Conservation (phyloP, 2,113 vertebrate species). For the Garra rufa region DNA sequence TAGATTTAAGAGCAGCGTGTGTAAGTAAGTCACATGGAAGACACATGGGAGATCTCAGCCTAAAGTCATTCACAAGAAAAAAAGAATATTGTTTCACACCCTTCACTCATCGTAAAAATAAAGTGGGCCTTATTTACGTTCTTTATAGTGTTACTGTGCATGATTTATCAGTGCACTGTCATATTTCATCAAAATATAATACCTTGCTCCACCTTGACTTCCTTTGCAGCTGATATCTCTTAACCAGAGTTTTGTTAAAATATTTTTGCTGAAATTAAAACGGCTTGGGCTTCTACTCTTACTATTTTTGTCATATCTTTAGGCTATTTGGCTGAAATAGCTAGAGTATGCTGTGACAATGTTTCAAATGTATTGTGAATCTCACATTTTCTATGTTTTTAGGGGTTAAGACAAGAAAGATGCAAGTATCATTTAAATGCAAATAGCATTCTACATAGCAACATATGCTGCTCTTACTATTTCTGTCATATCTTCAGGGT, state of each 20-base stretch:
- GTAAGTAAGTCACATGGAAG: neutral
- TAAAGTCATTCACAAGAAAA: neutral
- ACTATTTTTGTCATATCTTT: constrained; percentile 2
- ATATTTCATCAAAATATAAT: neutral
- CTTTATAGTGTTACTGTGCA: constrained; percentile 5
- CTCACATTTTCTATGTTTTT: too few species aligned
- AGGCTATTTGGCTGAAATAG: neutral
- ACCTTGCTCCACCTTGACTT: neutral
- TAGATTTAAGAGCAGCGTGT: neutral
- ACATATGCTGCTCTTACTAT: constrained; percentile 15
- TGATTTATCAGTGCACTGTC: neutral
- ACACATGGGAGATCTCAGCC: neutral
- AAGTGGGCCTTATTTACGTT: neutral
- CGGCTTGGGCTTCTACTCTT: neutral
- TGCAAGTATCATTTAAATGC: too few species aligned
- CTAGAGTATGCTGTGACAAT: neutral
- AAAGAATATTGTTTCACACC: too few species aligned
- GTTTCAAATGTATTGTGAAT: too few species aligned
- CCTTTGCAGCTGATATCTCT: neutral
- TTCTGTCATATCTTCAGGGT: neutral
- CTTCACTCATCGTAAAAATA: too few species aligned
- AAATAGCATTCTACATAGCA: too few species aligned
- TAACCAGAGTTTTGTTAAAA: neutral
- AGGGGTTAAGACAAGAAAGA: too few species aligned
- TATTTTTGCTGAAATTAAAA: neutral